A percentile compares a stretch with the other conserved stretches of the same genome.
These are phyloP conservation scores for Ridgeia piscesae DNA, from an alignment of 1,140 invertebrate genomes.

Conservation along the genomic window DNA sequence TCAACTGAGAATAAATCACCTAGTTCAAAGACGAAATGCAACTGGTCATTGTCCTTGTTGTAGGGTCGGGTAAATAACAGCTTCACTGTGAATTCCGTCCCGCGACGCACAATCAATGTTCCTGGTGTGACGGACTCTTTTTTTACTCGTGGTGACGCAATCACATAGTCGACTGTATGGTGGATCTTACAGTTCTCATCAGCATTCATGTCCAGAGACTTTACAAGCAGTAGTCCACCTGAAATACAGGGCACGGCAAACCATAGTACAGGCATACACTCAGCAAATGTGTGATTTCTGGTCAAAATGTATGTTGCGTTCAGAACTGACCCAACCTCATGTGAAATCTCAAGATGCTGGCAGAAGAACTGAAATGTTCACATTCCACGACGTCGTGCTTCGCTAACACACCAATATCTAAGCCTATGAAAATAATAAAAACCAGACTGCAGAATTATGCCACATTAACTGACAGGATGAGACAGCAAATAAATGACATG, in stretches of 20 bases:
- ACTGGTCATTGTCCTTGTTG: not conserved
- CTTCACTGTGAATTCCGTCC: slow-evolving; percentile 76
- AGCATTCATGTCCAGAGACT: not conserved
- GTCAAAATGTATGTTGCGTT: too few species aligned
- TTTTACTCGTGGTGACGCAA: slow-evolving; percentile 63
- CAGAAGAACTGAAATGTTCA: too few species aligned
- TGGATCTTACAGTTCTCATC: slow-evolving; percentile 73
- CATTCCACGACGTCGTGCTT: too few species aligned
- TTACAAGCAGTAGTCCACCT: not conserved
- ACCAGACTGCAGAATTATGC: too few species aligned
- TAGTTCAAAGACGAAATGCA: not conserved
- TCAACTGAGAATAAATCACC: not conserved
- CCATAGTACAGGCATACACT: too few species aligned
- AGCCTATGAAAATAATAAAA: too few species aligned
- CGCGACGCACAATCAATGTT: slow-evolving; percentile 73
- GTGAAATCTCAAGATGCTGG: too few species aligned
- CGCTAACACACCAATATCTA: too few species aligned
- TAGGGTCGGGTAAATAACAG: slow-evolving; percentile 65
- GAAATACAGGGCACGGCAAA: not conserved
- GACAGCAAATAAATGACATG: too few species aligned
- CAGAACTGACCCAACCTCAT: too few species aligned
- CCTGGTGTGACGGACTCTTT: not conserved
- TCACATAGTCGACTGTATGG: slow-evolving; percentile 74
- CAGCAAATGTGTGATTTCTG: too few species aligned
- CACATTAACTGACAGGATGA: too few species aligned